Evolutionary conservation across 2,888 invertebrate genomes (phyloP), one percentile per base, ranked within the genome.

Genomic region (Conchocele bisecta): DNA sequence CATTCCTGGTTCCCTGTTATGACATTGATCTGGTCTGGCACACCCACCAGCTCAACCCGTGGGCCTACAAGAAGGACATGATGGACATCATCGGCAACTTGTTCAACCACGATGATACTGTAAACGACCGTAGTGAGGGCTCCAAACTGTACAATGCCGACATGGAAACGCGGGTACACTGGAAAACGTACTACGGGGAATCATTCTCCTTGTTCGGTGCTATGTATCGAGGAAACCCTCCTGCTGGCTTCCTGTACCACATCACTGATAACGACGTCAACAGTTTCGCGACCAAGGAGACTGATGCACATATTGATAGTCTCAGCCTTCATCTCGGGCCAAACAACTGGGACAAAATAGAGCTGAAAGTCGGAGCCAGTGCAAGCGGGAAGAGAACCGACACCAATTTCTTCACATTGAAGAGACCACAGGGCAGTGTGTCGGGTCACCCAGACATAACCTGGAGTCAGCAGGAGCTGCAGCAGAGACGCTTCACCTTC

Each of bases 21-120:
- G 92, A 92, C 79, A 92, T 91, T 74, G 92, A 92, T 78, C 81
- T 92, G 24, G 85, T 92, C 15, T 92, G 92, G 92, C 92, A 92
- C 78, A 86, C 91, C 1, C 92, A 92, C 83, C 92, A 92, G 83
- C 88, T 92, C 24, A 88, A 89, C 58, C 90, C 90, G 3, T 28
- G 74, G 15, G 58, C 63, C 24, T 90, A 90, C 77, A 81, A 84
- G 59, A 70, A 81, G 35, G 90, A 90, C 60, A 90, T 87, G 28
- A 73, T 69, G 28, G 65, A 64, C 0, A 68, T 88, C 3, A 75
- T 89, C 17, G 88, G 89, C 0, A 75, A 85, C 20, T 70, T 92
- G 42, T 88, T 92, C 61, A 91, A 91, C 72, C 92, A 92, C 79
- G 92, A 92, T 74, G 92, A 92, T 72, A 86, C 90, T 3, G 89